A percentile compares a stretch with the other conserved stretches of the same genome.
phyloP scores from a whole-genome alignment of 1,140 invertebrate species.

The Rhopalosiphum padi region DNA sequence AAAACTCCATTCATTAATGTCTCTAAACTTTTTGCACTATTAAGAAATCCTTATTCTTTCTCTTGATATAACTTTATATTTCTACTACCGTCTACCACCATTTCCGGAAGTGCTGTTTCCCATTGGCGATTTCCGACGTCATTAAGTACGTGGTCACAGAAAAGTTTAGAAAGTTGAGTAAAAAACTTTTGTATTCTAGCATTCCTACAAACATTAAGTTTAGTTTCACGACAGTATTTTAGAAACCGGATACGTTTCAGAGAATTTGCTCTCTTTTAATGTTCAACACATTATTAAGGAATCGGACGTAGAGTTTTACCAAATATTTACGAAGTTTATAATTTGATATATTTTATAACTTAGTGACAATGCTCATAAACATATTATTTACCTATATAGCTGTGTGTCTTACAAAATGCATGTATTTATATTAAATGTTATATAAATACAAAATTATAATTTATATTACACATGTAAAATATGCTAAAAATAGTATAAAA shows the following conservation, averaged over 20 bases:
- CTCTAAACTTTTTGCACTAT: neutral
- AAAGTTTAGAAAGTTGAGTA: conserved; percentile 14
- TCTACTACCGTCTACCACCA: neutral
- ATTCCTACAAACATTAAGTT: conserved; percentile 27
- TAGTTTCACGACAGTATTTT: conserved; percentile 3
- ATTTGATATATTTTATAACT: neutral
- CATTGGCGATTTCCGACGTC: conserved; percentile 18
- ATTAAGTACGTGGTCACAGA: conserved; percentile 27
- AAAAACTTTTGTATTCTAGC: conserved; percentile 25
- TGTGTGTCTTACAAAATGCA: neutral
- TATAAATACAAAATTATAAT: neutral
- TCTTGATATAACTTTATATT: conserved; percentile 6
- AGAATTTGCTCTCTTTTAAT: neutral
- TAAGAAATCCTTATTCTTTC: neutral
- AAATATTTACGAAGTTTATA: conserved; percentile 9
- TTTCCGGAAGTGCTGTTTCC: neutral
- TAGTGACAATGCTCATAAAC: neutral
- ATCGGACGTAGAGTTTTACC: neutral
- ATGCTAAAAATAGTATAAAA: neutral
- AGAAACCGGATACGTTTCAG: conserved; percentile 34
- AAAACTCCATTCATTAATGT: neutral
- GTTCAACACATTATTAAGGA: neutral
- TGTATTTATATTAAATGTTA: neutral
- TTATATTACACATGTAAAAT: neutral
- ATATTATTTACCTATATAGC: neutral